Base-by-base conservation (phyloP, 2,888 invertebrate genomes). In the Habroteleia sp. region DNA sequence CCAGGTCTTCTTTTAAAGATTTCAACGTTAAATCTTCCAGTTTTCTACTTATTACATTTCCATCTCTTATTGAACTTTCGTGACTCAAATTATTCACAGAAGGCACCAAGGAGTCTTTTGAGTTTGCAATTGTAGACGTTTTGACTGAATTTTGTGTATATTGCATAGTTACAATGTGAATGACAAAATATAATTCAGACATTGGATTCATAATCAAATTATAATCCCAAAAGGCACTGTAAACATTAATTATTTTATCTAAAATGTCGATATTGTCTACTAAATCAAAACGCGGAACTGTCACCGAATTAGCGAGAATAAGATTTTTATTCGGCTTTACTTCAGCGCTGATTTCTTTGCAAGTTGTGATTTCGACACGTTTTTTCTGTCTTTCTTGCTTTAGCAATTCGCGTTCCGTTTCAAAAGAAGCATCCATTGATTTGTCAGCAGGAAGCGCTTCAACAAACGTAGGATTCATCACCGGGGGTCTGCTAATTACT, bases 161-260 rank as follows among this genome's bases (percentile, higher is more conserved):
- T 71, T 91, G 90, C 75, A 91, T 90, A 0, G 90, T 91, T 14
- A 94, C 88, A 58, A 95, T 89, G 0, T 93, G 92, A 80, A 94
- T 90, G 13, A 94, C 83, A 87, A 93, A 94, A 87, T 93, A 92
- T 63, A 95, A 88, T 86, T 94, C 94, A 0, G 92, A 91, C 74
- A 92, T 91, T 2, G 93, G 84, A 87, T 93, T 94, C 16, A 93
- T 87, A 14, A 93, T 91, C 50, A 93, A 88, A 83, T 92, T 91
- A 80, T 91, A 90, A 76, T 91, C 90, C 6, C 94, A 84, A 74
- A 94, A 89, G 48, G 87, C 83, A 41, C 91, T 89, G 77, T 94
- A 94, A 29, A 94, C 87, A 65, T 89, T 83, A 1, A 91, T 88
- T 17, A 94, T 80, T 16, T 90, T 81, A 77, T 93, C 90, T 0